Evolutionary conservation across 92 coral and sea anemone species (phyloP), one percentile per base, ranked within the genome.

Genomic region (Parazoanthus darwini): DNA sequence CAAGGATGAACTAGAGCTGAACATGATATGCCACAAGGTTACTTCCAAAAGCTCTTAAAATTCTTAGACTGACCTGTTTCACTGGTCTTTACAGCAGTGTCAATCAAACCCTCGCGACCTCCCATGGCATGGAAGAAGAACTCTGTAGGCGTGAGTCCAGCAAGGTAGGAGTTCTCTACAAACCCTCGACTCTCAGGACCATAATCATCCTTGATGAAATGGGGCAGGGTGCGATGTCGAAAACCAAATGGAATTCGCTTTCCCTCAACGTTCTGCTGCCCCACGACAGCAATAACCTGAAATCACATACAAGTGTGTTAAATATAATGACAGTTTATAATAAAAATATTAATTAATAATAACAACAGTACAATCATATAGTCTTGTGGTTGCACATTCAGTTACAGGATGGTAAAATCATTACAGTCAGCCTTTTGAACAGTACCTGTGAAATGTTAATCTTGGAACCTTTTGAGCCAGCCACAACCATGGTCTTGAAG

Each of bases 41-140:
- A 39, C 42, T 58, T 0, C 66, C 66, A 58, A 58, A 14, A 3
- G 22, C 22, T 58, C 1, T 10, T 46, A 46, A 46, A 46, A 46
- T 46, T 6, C 1, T 46, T 46, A 46, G 8, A 54, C 16, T 54
- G 59, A 54, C 16, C 59, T 74, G 99, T 97, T 97, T 97, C 99
- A 95, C 99, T 97, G 84, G 99, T 97, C 88, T 97, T 97, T 72
- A 97, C 99, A 89, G 99, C 99, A 85, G 99, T 97, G 86, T 97
- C 99, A 95, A 97, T 97, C 82, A 97, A 92, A 86, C 99, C 99
- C 90, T 97, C 99, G 39, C 99, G 99, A 85, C 99, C 99, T 80
- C 99, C 99, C 99, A 97, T 97, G 78, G 99, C 99, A 42, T 97
- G 99, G 74, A 97, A 97, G 90, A 95, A 97, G 90, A 97, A 97